Percentiles rank a stretch among this genome's conserved stretches.
Evolutionary conservation across 92 coral and sea anemone genomes (phyloP).

Genomic region (Epizoanthus scotinus): DNA sequence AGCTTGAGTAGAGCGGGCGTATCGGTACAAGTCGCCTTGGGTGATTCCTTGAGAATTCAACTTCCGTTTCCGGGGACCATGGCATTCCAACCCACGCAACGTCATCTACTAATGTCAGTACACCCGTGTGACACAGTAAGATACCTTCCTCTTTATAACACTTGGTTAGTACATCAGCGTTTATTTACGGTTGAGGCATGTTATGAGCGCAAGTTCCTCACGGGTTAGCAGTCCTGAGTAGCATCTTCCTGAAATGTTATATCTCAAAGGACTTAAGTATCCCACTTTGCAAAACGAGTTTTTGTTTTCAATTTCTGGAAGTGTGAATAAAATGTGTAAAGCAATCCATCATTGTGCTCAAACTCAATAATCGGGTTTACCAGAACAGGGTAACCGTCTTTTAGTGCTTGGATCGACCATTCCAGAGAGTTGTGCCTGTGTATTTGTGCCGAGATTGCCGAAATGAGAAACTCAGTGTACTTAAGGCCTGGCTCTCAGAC

Average conservation of each 20-base stretch:
- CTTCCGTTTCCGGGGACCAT: conserved; percentile 26
- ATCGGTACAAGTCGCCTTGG: conserved; percentile 6
- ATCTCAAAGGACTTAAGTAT: conserved; percentile 5
- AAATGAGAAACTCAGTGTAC: no score
- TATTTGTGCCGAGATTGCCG: conserved; percentile 15
- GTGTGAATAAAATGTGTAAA: conserved; percentile 32
- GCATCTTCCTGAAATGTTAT: conserved; percentile 25
- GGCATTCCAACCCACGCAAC: conserved; percentile 36
- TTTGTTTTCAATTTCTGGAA: conserved; percentile 3
- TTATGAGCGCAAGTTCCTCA: conserved; percentile 17
- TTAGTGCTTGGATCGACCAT: background rate
- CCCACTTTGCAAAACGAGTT: background rate
- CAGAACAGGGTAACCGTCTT: conserved; percentile 10
- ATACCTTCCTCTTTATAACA: conserved; percentile 24
- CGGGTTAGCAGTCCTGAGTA: conserved; percentile 24
- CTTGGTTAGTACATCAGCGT: conserved; percentile 18
- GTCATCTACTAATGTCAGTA: conserved; percentile 22
- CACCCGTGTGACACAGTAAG: conserved; percentile 29
- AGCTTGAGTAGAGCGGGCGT: conserved; percentile 30
- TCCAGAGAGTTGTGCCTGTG: background rate
- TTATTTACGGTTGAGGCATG: conserved; percentile 26
- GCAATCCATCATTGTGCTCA: conserved; percentile 1
- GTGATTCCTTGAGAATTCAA: conserved; percentile 30
- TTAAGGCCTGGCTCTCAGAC: no score
- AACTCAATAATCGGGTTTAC: conserved; percentile 12